Percentiles rank a stretch among this genome's conserved stretches.
These are phyloP conservation scores for Hyaena hyaena DNA, from an alignment of 2,113 vertebrate genomes.

Conservation along the genomic window DNA sequence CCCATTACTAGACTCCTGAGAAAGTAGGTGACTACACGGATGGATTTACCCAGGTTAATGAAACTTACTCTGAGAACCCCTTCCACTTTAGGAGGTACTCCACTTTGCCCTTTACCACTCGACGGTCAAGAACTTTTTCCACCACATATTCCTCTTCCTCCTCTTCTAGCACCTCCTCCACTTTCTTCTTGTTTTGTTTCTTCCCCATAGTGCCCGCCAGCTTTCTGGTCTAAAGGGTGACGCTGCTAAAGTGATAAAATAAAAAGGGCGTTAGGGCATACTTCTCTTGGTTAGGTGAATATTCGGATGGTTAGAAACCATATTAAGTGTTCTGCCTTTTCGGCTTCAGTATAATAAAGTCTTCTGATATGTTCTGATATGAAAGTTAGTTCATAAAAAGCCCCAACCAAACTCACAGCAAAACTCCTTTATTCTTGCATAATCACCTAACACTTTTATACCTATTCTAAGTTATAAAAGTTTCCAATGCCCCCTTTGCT, in stretches of 20 bases:
- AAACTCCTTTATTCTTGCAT: neutral
- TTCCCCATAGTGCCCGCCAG: slow-evolving; percentile 93
- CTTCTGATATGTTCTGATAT: neutral
- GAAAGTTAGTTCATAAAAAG: neutral
- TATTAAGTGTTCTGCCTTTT: neutral
- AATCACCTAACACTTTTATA: slow-evolving; percentile 9
- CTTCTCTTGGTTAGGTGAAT: neutral
- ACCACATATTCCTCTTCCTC: slow-evolving; percentile 98
- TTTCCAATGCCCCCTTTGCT: neutral
- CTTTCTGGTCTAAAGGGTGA: slow-evolving; percentile 87
- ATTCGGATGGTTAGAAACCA: neutral
- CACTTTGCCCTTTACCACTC: slow-evolving; percentile 96
- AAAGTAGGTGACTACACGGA: neutral
- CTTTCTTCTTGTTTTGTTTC: slow-evolving; percentile 97
- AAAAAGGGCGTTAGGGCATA: neutral
- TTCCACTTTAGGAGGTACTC: slow-evolving; percentile 99
- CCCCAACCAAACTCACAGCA: neutral
- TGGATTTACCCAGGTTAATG: neutral
- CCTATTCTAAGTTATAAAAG: neutral
- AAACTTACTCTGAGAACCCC: slow-evolving; percentile 96
- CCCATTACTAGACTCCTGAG: neutral
- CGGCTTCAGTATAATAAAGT: neutral
- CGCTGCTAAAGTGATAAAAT: slow-evolving; percentile 76
- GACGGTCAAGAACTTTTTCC: slow-evolving; percentile 96
- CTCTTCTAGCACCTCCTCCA: slow-evolving; percentile 95